Conservation (phyloP, 2,113 vertebrate species). For the Prionailurus bengalensis region DNA sequence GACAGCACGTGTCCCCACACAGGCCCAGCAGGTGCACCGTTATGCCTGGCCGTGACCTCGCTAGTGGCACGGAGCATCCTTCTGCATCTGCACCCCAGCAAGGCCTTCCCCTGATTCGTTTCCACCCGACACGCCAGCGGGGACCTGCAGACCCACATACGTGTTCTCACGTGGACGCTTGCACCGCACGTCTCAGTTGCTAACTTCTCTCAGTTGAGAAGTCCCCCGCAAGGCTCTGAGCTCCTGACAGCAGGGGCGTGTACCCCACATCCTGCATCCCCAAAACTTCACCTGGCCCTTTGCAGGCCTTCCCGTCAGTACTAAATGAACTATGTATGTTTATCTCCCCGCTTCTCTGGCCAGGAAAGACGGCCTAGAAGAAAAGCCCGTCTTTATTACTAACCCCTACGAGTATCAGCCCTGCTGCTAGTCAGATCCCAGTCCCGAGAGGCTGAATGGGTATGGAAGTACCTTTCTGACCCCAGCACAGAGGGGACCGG, state of each 20-base stretch:
- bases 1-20: background rate
- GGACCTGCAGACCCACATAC: background rate
- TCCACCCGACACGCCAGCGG: rapidly evolving
- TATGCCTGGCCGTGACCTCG: background rate
- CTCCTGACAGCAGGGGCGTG: background rate
- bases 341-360: background rate
- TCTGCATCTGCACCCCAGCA: background rate
- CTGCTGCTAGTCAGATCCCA: background rate
- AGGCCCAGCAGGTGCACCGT: rapidly evolving
- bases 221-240: background rate
- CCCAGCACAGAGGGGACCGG: background rate
- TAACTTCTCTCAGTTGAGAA: background rate
- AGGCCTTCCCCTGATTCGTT: background rate
- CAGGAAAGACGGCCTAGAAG: background rate
- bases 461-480: rapidly evolving
- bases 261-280: background rate
- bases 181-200: rapidly evolving
- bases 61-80: background rate
- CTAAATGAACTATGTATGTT: background rate
- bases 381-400: background rate
- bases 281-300: background rate
- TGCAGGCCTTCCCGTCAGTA: background rate
- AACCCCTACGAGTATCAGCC: background rate
- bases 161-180: background rate
- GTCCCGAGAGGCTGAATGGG: background rate